A percentile compares a stretch with the other conserved stretches of the same genome.
Evolutionary conservation across 2,888 invertebrate genomes (phyloP).

Genomic region (Pachycephus smyrnensis): DNA sequence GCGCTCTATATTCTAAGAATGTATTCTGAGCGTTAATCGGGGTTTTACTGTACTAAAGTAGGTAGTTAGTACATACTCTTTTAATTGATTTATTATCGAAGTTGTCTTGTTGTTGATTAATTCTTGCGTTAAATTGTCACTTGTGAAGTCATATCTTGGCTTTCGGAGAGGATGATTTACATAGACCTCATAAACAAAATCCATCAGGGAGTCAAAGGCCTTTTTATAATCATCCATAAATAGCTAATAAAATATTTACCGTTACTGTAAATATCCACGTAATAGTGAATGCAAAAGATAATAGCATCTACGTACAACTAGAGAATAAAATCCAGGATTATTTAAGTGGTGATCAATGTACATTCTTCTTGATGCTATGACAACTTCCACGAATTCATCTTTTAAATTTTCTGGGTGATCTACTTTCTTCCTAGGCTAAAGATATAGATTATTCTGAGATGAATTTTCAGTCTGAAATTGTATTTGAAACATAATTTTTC

Average conservation of each 20-base stretch:
- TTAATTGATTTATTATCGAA: slow-evolving; percentile 37
- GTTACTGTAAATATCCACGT: not conserved
- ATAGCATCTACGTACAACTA: slow-evolving; percentile 43
- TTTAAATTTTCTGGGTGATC: slow-evolving; percentile 40
- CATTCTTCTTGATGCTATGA: slow-evolving; percentile 49
- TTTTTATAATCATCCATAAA: slow-evolving; percentile 45
- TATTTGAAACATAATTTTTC: not conserved
- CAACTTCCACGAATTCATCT: slow-evolving; percentile 42
- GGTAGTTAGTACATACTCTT: slow-evolving; percentile 30
- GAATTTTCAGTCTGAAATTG: not conserved
- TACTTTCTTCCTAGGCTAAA: slow-evolving; percentile 19
- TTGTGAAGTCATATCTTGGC: slow-evolving; percentile 36
- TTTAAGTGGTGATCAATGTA: slow-evolving; percentile 54
- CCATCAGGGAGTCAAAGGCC: slow-evolving; percentile 35
- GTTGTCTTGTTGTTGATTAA: slow-evolving; percentile 37
- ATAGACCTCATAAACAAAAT: slow-evolving; percentile 39
- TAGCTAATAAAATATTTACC: slow-evolving; percentile 31
- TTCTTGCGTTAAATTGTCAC: slow-evolving; percentile 32
- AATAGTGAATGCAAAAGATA: not conserved
- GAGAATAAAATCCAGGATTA: slow-evolving; percentile 60
- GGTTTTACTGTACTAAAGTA: not conserved
- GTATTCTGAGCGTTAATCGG: not conserved
- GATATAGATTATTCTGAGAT: slow-evolving; percentile 2
- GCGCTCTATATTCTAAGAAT: not conserved
- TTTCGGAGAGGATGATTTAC: slow-evolving; percentile 31